Percentiles rank a stretch among this genome's conserved stretches.
Conservation (phyloP, 30 jellyfish, hydroid and myxozoan genomes). For the Chironex yamaguchii region DNA sequence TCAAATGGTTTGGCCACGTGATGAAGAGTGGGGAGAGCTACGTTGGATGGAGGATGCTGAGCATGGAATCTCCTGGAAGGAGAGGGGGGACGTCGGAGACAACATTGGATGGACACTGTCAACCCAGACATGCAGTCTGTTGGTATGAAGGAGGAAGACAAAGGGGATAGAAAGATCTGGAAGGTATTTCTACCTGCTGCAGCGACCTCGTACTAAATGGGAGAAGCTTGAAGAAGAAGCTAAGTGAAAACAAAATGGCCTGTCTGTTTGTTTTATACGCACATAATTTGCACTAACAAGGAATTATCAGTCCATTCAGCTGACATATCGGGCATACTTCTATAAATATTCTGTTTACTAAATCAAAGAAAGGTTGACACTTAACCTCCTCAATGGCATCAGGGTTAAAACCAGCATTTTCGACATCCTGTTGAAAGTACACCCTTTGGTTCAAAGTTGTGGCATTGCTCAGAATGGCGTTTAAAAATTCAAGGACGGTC, state of each 20-base stretch:
- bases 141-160: no score
- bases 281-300: no score
- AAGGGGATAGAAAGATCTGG: no score
- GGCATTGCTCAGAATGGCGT: conserved; percentile 73
- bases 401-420: conserved; percentile 90
- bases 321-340: no score
- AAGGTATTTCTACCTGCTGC: no score
- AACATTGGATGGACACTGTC: background rate
- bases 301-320: no score
- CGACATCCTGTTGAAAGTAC: conserved; percentile 87
- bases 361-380: no score
- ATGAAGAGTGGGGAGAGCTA: background rate
- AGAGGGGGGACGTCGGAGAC: background rate
- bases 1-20: background rate
- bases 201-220: no score
- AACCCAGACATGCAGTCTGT: background rate
- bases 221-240: no score
- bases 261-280: no score
- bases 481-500: conserved; percentile 75
- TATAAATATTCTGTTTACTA: no score
- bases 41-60: background rate
- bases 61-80: background rate
- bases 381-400: conserved; percentile 89
- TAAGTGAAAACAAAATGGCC: no score
- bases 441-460: conserved; percentile 83